Evolutionary conservation across 2,888 invertebrate species (phyloP), one percentile per base, ranked within the genome.

Genomic region (Prenolepis imparis): DNA sequence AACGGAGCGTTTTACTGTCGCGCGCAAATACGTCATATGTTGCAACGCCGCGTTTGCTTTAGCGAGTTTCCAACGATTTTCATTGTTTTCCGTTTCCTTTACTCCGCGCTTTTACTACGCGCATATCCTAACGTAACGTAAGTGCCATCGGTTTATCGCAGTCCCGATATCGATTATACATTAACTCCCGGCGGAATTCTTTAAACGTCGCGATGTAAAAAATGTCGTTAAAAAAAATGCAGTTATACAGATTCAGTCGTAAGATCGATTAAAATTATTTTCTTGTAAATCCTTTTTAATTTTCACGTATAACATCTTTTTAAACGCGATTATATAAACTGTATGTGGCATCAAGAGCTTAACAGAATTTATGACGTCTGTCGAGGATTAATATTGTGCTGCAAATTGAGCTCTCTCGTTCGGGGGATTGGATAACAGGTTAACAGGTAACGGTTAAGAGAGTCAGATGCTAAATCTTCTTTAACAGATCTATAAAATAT

Each of bases 81-180:
- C 88, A 88, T 89, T 86, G 88, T 88, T 89, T 89, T 84, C 83
- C 41, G 48, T 82, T 86, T 84, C 87, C 87, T 52, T 89, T 88
- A 85, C 18, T 63, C 2, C 55, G 41, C 24, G 64, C 55, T 66
- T 82, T 72, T 57, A 48, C 36, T 18, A 24, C 8, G 15, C 28
- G 5, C n/a, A 61, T 15, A 44, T n/a, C 32, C 11, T 48, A 18
- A 41, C 24, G 8, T n/a, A 55, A 77, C 24, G 12, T n/a, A 55
- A 77, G 3, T 12, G 55, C n/a, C 59, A 18, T 15, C 8, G 12
- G 15, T 64, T 74, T 74, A 6, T 18, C 15, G 48, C 15, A 8
- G 5, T 67, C 11, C n/a, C 5, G 15, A 8, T 66, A 64, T 18
- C 52, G 39, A 44, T 24, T 57, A 15, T 28, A 28, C 41, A 11